Evolutionary conservation across 2,797 vertebrate species (phyloP).

Genomic region (Orientallactaga sibirica): DNA sequence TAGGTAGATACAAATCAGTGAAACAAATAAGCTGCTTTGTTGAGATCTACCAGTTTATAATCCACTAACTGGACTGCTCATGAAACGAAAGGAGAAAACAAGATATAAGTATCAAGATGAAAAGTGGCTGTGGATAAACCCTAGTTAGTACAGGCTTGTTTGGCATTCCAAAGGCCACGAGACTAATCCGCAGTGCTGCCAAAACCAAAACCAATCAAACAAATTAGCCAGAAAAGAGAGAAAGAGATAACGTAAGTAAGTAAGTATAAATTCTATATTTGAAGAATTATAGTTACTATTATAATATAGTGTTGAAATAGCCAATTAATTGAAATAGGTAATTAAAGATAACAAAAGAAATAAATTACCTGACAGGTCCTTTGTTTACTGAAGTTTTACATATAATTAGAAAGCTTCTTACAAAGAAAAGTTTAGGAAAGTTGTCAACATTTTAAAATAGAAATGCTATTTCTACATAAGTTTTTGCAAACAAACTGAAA

Average conservation of each 20-base stretch:
- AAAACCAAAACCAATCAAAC: no score
- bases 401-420: background rate
- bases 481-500: background rate
- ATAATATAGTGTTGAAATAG: background rate
- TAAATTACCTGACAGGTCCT: background rate
- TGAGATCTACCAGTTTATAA: background rate
- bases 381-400: background rate
- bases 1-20: background rate
- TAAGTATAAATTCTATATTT: background rate
- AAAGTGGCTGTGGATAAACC: no score
- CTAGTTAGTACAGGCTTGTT: no score
- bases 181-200: no score
- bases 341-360: background rate
- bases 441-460: background rate
- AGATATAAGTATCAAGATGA: background rate
- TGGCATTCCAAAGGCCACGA: no score
- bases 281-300: background rate
- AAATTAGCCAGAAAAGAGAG: no score
- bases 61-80: background rate
- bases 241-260: background rate
- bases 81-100: background rate
- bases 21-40: background rate
- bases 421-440: background rate
- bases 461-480: background rate
- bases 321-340: background rate